These are phyloP conservation scores for Philopedon plagiatum DNA, from an alignment of 2,888 invertebrate genomes.

Conservation along the genomic window DNA sequence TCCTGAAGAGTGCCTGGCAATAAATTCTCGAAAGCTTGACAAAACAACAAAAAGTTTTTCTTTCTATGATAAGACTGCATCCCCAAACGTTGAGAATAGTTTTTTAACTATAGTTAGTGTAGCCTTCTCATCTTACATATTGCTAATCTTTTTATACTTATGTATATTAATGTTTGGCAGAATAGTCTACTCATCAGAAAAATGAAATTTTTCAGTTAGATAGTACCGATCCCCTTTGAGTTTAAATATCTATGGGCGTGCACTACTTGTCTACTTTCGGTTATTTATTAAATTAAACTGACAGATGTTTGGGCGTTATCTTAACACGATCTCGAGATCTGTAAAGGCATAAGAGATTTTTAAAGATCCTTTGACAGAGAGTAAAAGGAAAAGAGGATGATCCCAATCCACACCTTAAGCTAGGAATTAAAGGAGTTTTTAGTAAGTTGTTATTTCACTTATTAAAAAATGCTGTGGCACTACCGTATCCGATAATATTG, in stretches of 20 bases:
- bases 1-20: no score
- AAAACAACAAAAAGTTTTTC: no score
- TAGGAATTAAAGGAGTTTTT: not conserved
- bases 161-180: no score
- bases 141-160: no score
- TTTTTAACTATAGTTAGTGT: no score
- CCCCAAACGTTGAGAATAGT: no score
- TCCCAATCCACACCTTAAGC: constrained; percentile 28
- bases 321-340: constrained; percentile 47
- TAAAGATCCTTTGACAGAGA: constrained; percentile 26
- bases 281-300: constrained; percentile 51
- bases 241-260: constrained; percentile 44
- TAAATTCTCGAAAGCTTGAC: no score
- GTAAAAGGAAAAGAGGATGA: constrained; percentile 27
- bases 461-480: no score
- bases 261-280: constrained; percentile 47
- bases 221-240: constrained; percentile 7
- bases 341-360: constrained; percentile 29
- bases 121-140: no score
- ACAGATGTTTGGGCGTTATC: constrained; percentile 49
- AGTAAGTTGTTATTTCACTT: not conserved
- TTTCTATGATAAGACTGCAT: no score
- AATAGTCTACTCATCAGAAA: not conserved
- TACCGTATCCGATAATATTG: no score
- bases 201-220: not conserved